Evolutionary conservation across 2,113 vertebrate species (phyloP), one percentile per base, ranked within the genome.

Genomic region (Pedetes capensis): DNA sequence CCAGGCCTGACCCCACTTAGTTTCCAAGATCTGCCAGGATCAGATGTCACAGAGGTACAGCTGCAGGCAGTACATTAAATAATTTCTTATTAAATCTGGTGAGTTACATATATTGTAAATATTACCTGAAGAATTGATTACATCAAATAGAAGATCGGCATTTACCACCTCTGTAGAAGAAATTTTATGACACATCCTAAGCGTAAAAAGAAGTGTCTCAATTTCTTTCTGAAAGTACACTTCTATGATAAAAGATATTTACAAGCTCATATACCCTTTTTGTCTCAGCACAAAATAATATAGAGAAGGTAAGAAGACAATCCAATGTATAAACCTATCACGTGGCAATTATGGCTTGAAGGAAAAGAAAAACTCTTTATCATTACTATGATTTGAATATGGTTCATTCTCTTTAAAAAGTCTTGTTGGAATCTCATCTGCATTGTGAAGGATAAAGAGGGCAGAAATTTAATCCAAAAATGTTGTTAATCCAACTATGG

Each of bases 401-500:
- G 63, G 55, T 71, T 20, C 53, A 20, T 72, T 4, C 6, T 4
- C 3, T 53, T 7, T 42, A 57, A 51, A 74, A 22, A 91, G 17
- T 32, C 27, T 63, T 39, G 18, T 20, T 25, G 27, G 51, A 34
- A 42, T 23, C 1, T 18, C 42, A 64, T 12, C 20, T 27, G 29
- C 17, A 12, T 3, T 59, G 16, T 71, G 34, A 49, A 27, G 11
- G 32, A 61, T 59, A 23, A 68, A 74, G 34, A 47, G 34, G 29
- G 13, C 18, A 34, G n/a, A n/a, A n/a, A n/a, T n/a, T n/a, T n/a
- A n/a, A n/a, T n/a, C n/a, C n/a, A n/a, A n/a, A n/a, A n/a, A n/a
- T n/a, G n/a, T n/a, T n/a, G n/a, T n/a, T n/a, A n/a, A n/a, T 6
- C 18, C 13, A 39, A 22, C 3, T 4, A 1, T 39, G 0, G 6